A percentile compares a stretch with the other conserved stretches of the same genome.
phyloP scores from a whole-genome alignment of 2,113 vertebrate genomes.

The Alaudala cheleensis region DNA sequence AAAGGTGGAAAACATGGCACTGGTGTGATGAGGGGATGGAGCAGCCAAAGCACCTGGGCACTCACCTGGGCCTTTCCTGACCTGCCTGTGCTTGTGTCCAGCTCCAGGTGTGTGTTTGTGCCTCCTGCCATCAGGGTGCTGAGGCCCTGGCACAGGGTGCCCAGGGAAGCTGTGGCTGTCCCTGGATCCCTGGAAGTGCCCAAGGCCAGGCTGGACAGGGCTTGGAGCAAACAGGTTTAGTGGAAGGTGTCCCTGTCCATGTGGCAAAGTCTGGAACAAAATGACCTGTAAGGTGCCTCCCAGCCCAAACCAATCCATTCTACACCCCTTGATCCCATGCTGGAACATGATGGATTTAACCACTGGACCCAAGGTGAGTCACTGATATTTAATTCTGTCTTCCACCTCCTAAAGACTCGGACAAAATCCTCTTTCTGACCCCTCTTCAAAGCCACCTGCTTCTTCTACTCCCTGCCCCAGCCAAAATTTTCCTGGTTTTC shows the following conservation, averaged over 20 bases:
- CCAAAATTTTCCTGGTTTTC: background rate
- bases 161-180: background rate
- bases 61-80: background rate
- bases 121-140: background rate
- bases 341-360: background rate
- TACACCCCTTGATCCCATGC: background rate
- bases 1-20: background rate
- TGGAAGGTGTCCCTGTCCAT: background rate
- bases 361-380: background rate
- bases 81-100: background rate
- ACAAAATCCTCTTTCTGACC: background rate
- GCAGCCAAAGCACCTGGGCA: background rate
- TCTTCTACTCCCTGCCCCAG: background rate
- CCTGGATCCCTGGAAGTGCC: background rate
- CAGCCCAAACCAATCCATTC: background rate
- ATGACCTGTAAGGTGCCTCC: background rate
- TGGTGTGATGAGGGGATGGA: background rate
- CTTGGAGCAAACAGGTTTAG: background rate
- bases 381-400: background rate
- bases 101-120: background rate
- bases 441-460: background rate
- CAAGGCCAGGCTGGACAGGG: background rate
- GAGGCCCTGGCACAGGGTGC: background rate
- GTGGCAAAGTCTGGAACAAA: background rate
- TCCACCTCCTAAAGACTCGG: background rate